Evolutionary conservation across 2,113 vertebrate genomes (phyloP), one percentile per base, ranked within the genome.

Genomic region (Sinocyclocheilus maitianheensis): DNA sequence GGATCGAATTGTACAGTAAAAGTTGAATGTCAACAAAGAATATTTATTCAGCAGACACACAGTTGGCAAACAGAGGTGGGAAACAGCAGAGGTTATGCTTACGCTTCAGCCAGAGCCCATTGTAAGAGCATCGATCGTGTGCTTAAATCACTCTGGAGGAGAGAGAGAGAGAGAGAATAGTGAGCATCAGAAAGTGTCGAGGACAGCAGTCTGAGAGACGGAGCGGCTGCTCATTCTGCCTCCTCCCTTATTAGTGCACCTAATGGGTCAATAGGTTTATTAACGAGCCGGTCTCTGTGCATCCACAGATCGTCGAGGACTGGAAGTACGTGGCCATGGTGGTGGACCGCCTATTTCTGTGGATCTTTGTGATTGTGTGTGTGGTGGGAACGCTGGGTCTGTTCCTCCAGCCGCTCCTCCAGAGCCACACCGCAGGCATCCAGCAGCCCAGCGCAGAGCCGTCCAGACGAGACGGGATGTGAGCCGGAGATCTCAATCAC

Each of bases 261-360:
- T 13, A 62, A 80, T 24, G 81, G 62, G 37, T 81, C 22, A 85
- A 3, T 69, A 30, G n/a, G 1, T 22, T 51, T 8, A 51, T 65
- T 78, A 85, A 53, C 69, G 26, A 75, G 69, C 34, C 4, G 3
- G 40, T 75, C 34, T 51, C 5, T 40, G 62, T 78, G 9, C 79
- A 76, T 83, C 1, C 94, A 3, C 58, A 99, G 98, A 97, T 99
- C 72, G 94, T 97, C 53, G 98, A 99, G 90, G 98, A 99, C 91
- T 99, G 98, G 98, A 99, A 99, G 91, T 99, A 98, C 5, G 97
- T 99, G 89, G 98, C 98, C 89, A 98, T 99, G 98, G 98, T 99
- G 90, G 97, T 99, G 85, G 98, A 99, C 91, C 96, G 98, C 51
- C 94, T 99, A 90, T 99, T 99, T 92, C 96, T 99, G 86, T 99